These are phyloP conservation scores for Polietes domitor DNA, from an alignment of 2,888 invertebrate genomes.

Conservation along the genomic window DNA sequence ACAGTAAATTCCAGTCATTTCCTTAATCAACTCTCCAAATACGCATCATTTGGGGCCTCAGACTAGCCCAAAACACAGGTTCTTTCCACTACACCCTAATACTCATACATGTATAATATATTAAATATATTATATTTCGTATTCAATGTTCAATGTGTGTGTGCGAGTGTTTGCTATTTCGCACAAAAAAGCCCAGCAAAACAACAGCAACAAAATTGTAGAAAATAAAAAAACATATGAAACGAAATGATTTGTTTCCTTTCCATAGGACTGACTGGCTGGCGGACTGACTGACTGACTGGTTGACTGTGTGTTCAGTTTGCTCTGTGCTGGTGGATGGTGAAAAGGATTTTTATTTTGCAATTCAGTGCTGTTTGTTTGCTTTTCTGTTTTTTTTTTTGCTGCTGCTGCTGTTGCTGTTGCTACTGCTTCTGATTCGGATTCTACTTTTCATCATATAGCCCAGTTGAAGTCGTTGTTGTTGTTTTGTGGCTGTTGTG, in stretches of 20 bases:
- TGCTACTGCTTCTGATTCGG: too few species aligned
- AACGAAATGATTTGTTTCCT: slow-evolving; percentile 16
- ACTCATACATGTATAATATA: background rate
- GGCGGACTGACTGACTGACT: slow-evolving; percentile 1
- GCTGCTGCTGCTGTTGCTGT: background rate
- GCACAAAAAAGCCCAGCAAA: background rate
- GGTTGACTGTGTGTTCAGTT: background rate
- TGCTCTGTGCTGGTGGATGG: background rate
- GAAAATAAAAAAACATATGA: slow-evolving; percentile 8
- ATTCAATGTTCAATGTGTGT: slow-evolving; percentile 1
- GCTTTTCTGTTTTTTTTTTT: slow-evolving; percentile 23
- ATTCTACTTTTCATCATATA: background rate
- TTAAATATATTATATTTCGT: slow-evolving; percentile 22
- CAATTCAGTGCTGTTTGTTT: background rate
- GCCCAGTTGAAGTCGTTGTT: slow-evolving; percentile 12
- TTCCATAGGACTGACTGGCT: background rate
- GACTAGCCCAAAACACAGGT: too few species aligned
- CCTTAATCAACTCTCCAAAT: too few species aligned
- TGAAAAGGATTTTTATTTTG: background rate
- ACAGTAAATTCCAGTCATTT: too few species aligned
- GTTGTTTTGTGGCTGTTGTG: slow-evolving; percentile 24
- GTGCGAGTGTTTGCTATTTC: background rate
- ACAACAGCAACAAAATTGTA: background rate
- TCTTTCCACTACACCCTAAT: too few species aligned
- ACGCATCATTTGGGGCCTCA: too few species aligned